phyloP scores from a whole-genome alignment of 1,140 invertebrate species.

The Lepidurus arcticus region DNA sequence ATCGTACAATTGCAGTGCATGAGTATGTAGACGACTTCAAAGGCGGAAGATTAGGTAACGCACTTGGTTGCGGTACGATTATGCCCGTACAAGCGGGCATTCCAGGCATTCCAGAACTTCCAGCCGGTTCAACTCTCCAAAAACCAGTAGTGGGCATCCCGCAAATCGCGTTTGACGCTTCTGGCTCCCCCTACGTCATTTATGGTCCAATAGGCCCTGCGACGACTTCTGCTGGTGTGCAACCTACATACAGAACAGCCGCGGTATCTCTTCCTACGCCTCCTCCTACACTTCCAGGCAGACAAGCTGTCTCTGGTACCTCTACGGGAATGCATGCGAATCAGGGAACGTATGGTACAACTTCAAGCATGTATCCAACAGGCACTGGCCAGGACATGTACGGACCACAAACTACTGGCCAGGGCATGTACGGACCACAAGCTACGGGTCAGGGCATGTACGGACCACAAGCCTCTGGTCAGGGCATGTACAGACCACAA shows the following conservation, averaged over 20 bases:
- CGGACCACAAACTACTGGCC: not conserved
- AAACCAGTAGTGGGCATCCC: not conserved
- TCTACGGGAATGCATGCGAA: too few species aligned
- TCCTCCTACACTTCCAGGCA: not conserved
- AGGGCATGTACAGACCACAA: not conserved
- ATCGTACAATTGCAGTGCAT: slow-evolving; percentile 31
- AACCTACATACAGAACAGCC: not conserved
- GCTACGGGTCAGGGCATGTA: not conserved
- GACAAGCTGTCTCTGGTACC: too few species aligned
- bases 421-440: not conserved
- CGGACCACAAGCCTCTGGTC: not conserved
- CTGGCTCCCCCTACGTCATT: not conserved
- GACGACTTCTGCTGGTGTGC: not conserved
- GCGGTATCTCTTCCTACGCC: not conserved
- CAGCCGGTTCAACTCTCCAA: not conserved
- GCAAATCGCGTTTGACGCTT: not conserved
- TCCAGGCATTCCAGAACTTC: not conserved
- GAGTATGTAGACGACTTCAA: slow-evolving; percentile 28
- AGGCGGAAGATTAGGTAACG: not conserved
- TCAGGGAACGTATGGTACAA: too few species aligned
- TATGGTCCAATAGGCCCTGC: not conserved
- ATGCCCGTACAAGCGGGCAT: not conserved
- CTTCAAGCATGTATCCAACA: too few species aligned
- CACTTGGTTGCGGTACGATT: not conserved
- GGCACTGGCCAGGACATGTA: not conserved